These are phyloP conservation scores for Electrona antarctica DNA, from an alignment of 2,113 vertebrate species.

Conservation along the genomic window DNA sequence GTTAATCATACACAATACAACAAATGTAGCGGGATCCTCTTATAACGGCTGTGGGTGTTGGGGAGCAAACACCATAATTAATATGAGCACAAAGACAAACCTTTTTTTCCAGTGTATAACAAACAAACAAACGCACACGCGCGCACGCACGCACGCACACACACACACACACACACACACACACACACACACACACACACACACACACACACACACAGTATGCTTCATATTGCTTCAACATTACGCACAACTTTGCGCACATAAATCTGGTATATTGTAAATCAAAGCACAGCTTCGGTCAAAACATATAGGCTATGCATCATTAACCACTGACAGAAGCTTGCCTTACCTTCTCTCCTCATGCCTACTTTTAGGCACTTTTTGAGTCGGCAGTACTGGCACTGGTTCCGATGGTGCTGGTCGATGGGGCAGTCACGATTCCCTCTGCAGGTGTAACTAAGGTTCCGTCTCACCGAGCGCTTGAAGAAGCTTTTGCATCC, in stretches of 20 bases:
- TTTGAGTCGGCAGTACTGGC: conserved; percentile 87
- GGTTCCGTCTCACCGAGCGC: conserved; percentile 86
- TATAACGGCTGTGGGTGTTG: conserved; percentile 65
- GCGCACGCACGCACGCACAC: too few relatives aligned
- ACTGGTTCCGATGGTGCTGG: conserved; percentile 89
- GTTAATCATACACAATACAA: conserved; percentile 73
- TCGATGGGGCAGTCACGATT: conserved; percentile 87
- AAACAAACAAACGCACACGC: neutral
- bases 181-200: too few relatives aligned
- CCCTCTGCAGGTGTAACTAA: conserved; percentile 86
- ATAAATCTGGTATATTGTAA: neutral
- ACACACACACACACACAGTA: too few relatives aligned
- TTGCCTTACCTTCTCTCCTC: conserved; percentile 83
- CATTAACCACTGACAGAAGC: neutral
- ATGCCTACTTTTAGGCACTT: conserved; percentile 89
- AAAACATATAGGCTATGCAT: neutral
- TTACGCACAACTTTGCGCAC: conserved; percentile 40
- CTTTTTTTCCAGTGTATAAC: conserved; percentile 23
- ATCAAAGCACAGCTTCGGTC: neutral
- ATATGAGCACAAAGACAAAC: conserved; percentile 63
- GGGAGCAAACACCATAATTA: conserved; percentile 74
- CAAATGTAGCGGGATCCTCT: conserved; percentile 71
- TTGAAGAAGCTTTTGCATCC: conserved; percentile 92
- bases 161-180: too few relatives aligned
- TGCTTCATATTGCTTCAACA: neutral